Conservation (phyloP, 2,113 vertebrate genomes). For the Percina caprodes region DNA sequence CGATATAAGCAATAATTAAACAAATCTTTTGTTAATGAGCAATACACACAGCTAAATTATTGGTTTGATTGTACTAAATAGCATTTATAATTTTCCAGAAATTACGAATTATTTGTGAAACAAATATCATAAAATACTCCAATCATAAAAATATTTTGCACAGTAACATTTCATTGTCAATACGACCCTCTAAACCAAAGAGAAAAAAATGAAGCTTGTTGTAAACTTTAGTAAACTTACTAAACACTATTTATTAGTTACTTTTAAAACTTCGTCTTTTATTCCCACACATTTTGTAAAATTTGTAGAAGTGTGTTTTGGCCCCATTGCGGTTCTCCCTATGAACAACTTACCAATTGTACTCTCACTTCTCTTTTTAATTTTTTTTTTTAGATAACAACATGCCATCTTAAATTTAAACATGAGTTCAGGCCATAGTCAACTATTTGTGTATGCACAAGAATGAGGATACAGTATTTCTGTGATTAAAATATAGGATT, state of each 20-base stretch:
- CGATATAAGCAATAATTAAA: background rate
- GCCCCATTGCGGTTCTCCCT: slow-evolving; percentile 32
- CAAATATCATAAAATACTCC: background rate
- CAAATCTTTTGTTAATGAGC: background rate
- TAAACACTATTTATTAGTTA: too few species aligned
- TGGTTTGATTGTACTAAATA: slow-evolving; percentile 1
- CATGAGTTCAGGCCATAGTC: background rate
- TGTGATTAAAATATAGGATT: slow-evolving; percentile 56
- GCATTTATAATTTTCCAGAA: background rate
- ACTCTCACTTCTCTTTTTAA: slow-evolving; percentile 60
- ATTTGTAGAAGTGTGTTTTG: slow-evolving; percentile 38
- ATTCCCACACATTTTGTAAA: slow-evolving; percentile 21
- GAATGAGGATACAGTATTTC: too few species aligned
- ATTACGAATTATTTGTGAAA: too few species aligned
- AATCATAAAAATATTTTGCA: background rate
- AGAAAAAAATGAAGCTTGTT: background rate
- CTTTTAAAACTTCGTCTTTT: too few species aligned
- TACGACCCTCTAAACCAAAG: background rate
- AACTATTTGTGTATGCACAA: slow-evolving; percentile 19
- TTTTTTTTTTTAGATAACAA: background rate
- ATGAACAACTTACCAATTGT: slow-evolving; percentile 5
- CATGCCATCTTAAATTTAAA: slow-evolving; percentile 47
- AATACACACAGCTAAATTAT: background rate
- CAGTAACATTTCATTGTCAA: background rate
- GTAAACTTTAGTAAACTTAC: too few species aligned